These are phyloP conservation scores for Rattus rattus DNA, from an alignment of 2,113 vertebrate species.

Conservation along the genomic window DNA sequence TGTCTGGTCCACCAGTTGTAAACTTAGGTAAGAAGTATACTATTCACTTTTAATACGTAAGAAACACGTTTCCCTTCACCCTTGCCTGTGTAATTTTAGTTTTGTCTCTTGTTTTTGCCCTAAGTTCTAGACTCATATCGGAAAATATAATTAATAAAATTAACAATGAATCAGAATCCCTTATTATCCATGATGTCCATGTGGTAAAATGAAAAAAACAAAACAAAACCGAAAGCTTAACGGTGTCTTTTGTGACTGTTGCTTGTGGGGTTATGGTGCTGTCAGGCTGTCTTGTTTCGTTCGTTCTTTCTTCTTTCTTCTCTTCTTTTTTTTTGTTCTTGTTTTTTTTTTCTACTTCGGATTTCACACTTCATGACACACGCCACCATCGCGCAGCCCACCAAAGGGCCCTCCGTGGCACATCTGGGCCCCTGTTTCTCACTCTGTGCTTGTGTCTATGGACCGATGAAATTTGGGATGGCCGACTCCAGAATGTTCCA, in stretches of 20 bases:
- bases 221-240: slow-evolving; percentile 23
- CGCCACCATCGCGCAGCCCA: slow-evolving; percentile 74
- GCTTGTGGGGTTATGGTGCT: slow-evolving; percentile 60
- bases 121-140: slow-evolving; percentile 87
- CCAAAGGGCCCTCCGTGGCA: slow-evolving; percentile 53
- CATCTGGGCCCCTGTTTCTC: not conserved
- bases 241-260: slow-evolving; percentile 73
- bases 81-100: slow-evolving; percentile 62
- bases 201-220: slow-evolving; percentile 75
- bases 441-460: slow-evolving; percentile 20
- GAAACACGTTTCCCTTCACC: slow-evolving; percentile 58
- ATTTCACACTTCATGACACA: slow-evolving; percentile 67
- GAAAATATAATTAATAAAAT: slow-evolving; percentile 90
- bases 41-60: slow-evolving; percentile 37
- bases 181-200: slow-evolving; percentile 85
- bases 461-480: slow-evolving; percentile 51
- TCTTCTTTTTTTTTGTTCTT: not conserved
- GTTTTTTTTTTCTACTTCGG: slow-evolving; percentile 12
- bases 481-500: slow-evolving; percentile 55
- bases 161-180: slow-evolving; percentile 87
- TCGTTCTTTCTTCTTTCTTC: slow-evolving; percentile 34
- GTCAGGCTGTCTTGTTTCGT: slow-evolving; percentile 60
- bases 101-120: slow-evolving; percentile 80
- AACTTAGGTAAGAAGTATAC: slow-evolving; percentile 78
- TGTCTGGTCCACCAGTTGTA: slow-evolving; percentile 73